Evolutionary conservation across 2,797 vertebrate genomes (phyloP).

Genomic region (Eidolon dupreanum): DNA sequence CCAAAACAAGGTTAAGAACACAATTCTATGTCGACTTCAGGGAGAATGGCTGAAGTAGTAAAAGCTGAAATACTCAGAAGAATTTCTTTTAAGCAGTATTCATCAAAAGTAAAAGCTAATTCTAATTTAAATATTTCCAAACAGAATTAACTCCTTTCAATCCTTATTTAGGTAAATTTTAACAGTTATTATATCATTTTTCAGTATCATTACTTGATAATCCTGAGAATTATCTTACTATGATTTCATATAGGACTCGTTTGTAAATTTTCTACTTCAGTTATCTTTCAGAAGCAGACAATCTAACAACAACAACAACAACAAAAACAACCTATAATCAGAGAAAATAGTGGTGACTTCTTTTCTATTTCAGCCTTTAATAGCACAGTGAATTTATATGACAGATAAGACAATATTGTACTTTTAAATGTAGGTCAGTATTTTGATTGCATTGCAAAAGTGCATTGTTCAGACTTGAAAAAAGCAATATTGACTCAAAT

Average conservation of each 20-base stretch:
- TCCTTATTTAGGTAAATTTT: background rate
- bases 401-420: background rate
- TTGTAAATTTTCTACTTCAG: background rate
- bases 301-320: background rate
- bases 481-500: background rate
- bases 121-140: slow-evolving; percentile 32
- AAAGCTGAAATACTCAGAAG: slow-evolving; percentile 77
- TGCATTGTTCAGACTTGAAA: slow-evolving; percentile 12
- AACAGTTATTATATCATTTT: background rate
- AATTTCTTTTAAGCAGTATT: slow-evolving; percentile 52
- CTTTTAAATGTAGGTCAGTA: slow-evolving; percentile 54
- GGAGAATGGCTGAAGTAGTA: slow-evolving; percentile 70
- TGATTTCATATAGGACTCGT: background rate
- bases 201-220: background rate
- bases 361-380: slow-evolving; percentile 47
- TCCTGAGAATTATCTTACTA: background rate
- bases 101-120: slow-evolving; percentile 52
- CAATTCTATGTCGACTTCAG: slow-evolving; percentile 66
- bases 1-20: slow-evolving; percentile 76
- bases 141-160: slow-evolving; percentile 57
- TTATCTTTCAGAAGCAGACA: slow-evolving; percentile 12
- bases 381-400: slow-evolving; percentile 26
- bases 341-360: slow-evolving; percentile 39
- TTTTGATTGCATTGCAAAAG: background rate
- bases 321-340: background rate